Base-by-base conservation (phyloP, 1,140 invertebrate genomes). In the Drosophila serrata region DNA sequence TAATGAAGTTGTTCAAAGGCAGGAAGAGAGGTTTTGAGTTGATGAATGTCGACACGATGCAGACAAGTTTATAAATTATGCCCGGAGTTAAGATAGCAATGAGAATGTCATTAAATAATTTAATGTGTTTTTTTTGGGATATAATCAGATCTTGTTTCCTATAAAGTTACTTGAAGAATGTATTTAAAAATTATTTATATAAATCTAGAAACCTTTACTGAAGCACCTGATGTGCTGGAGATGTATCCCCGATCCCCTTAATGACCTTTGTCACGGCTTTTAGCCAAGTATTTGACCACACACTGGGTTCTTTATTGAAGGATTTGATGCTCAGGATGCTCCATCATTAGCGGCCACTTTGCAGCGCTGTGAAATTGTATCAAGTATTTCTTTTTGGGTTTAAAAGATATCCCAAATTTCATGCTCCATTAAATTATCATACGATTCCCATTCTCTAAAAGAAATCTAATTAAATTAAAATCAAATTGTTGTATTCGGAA, bases 401-500 rank as follows among this genome's bases (percentile, higher is more conserved):
- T 17, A 39, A 76, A 68, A 75, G 22, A 59, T 51, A 57, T 68
- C 39, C 60, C 57, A 51, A 59, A 88, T 88, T 88, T 88, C 84
- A 88, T 88, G 84, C 84, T 88, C 85, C 84, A 88, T 88, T 88
- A 88, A 90, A 78, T 62, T 78, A 88, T 73, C 70, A 65, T 70
- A 64, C 42, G 60, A 64, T 51, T 64, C 61, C 55, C 65, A 77
- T 65, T 57, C n/a, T 62, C 48, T 42, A 48, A 37, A 40, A 42
- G 62, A 74, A 84, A 78, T 90, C 68, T 90, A 88, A 88, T 88
- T 88, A 84, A 88, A 88, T 88, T 90, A 81, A 70, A 88, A 78
- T 64, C 64, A 49, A 81, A 87, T 64, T 51, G 65, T 35, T 55
- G 33, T 39, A 60, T 33, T 45, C 39, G 12, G 46, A 46, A 35